A percentile compares a stretch with the other conserved stretches of the same genome.
phyloP scores from a whole-genome alignment of 2,888 invertebrate genomes.

The Lordiphosa fenestrarum region DNA sequence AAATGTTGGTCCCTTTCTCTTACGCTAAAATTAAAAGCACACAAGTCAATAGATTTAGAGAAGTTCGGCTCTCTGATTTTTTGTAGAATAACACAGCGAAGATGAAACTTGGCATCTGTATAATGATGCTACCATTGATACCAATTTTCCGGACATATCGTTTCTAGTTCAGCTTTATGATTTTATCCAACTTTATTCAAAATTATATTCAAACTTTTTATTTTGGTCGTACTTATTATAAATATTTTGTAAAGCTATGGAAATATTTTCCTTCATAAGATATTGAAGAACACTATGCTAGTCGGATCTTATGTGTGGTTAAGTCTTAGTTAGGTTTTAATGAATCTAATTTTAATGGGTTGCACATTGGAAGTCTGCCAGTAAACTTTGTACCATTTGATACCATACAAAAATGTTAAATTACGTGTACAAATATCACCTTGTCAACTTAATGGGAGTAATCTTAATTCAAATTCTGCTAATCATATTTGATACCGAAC shows the following conservation, averaged over 20 bases:
- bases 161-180: too few relatives aligned
- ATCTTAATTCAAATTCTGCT: conserved; percentile 2
- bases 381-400: conserved; percentile 25
- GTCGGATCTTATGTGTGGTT: not conserved
- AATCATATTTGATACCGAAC: conserved; percentile 1
- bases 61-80: too few relatives aligned
- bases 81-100: too few relatives aligned
- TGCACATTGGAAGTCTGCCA: conserved; percentile 17
- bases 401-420: conserved; percentile 25
- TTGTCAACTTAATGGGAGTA: conserved; percentile 26
- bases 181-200: too few relatives aligned
- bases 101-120: too few relatives aligned
- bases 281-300: too few relatives aligned
- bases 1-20: too few relatives aligned
- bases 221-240: conserved; percentile 11
- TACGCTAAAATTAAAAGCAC: too few relatives aligned
- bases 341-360: conserved; percentile 30
- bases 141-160: too few relatives aligned
- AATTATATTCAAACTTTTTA: not conserved
- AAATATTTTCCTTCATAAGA: conserved; percentile 5
- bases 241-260: conserved; percentile 11
- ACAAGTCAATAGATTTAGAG: too few relatives aligned
- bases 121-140: too few relatives aligned
- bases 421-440: conserved; percentile 33
- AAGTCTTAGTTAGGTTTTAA: conserved; percentile 22